Percentiles rank a stretch among this genome's conserved stretches.
phyloP scores from a whole-genome alignment of 2,113 vertebrate species.

The Rostratula benghalensis region DNA sequence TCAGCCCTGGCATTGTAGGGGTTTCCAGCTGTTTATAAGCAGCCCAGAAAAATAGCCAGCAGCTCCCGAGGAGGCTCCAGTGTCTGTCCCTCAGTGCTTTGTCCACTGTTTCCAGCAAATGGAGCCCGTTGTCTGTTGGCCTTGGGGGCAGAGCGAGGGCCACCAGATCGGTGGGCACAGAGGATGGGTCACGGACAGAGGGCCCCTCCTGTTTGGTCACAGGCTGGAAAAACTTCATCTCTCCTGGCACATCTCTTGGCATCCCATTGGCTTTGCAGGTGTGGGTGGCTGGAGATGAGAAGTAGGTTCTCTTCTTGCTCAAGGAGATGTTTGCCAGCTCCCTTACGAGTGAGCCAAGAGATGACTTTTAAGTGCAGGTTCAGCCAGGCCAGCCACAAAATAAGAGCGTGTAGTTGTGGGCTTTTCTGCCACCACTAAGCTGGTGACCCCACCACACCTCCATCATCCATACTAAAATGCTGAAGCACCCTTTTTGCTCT shows the following conservation, averaged over 20 bases:
- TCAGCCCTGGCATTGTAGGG: neutral
- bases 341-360: neutral
- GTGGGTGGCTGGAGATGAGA: neutral
- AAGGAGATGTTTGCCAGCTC: neutral
- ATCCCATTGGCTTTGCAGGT: neutral
- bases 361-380: neutral
- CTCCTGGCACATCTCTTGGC: neutral
- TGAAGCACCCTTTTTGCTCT: neutral
- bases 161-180: neutral
- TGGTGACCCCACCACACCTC: neutral
- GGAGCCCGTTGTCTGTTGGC: neutral
- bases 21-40: neutral
- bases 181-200: accelerated
- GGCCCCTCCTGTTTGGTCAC: neutral
- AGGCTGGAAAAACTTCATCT: neutral
- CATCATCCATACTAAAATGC: neutral
- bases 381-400: neutral
- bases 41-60: neutral
- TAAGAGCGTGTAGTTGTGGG: neutral
- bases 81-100: neutral
- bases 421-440: neutral
- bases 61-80: neutral
- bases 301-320: neutral
- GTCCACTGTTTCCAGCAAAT: neutral
- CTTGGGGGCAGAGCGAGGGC: neutral